Evolutionary conservation across 92 coral and sea anemone genomes (phyloP), one percentile per base, ranked within the genome.

Genomic region (Zoanthus solanderi): DNA sequence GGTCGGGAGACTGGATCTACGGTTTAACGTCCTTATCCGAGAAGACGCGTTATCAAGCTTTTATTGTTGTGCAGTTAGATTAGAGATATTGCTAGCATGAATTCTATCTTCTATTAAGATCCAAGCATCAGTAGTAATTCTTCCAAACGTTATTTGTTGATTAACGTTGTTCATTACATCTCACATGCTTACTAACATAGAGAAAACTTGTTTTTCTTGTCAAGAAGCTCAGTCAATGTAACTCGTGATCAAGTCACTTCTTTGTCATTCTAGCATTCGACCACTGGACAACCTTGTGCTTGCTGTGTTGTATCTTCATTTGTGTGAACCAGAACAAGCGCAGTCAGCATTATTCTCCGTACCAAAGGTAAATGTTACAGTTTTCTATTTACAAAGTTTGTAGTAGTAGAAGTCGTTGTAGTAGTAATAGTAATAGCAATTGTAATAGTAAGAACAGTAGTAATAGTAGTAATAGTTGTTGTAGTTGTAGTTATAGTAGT

Each of bases 251-350:
- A 34, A 34, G 42, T 34, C 1, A 34, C 42, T 34, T 34, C 42
- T 1, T 34, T 34, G 42, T 34, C 3, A 34, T 34, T 91, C 18
- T 45, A 96, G 99, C 17, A 85, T 95, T 45, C 86, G 92, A 1
- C 90, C 96, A 31, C 77, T 95, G 72, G 99, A 96, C 75, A 94
- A 96, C 60, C 91, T 96, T 48, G 98, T 94, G 71, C 91, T 92
- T 23, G 95, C 99, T 30, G 88, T 96, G 87, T 78, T 93, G 48
- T 93, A 96, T 86, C 94, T 96, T 29, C 92, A 92, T 52, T 92
- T 91, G 65, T 96, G 99, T 92, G 98, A 92, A 67, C 94, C 96
- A 1, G 95, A 96, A 44, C 96, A 95, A 2, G 99, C 99, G 31
- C 92, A 91, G 57, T 81, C 90, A 29, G 92, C 92, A 31, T 76